phyloP scores from a whole-genome alignment of 2,797 vertebrate genomes.

The Pipistrellus kuhlii region DNA sequence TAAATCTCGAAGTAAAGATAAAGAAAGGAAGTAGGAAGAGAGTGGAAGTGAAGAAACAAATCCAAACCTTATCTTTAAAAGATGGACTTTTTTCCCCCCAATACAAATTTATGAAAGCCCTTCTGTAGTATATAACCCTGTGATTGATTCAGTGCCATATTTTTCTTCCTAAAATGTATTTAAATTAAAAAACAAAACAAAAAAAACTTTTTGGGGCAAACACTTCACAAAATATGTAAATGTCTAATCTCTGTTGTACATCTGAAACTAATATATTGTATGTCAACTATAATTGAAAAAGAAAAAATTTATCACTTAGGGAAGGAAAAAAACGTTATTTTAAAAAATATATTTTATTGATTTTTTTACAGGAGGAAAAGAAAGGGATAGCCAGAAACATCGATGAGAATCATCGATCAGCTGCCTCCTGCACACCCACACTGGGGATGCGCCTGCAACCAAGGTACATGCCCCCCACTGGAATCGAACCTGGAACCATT shows the following conservation, averaged over 20 bases:
- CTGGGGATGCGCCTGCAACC: no score
- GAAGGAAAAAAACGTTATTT: background rate
- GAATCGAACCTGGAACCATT: no score
- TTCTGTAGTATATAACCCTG: background rate
- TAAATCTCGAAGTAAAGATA: slow-evolving; percentile 28
- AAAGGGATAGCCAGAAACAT: no score
- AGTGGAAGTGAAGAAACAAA: background rate
- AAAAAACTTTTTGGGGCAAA: background rate
- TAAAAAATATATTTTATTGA: no score
- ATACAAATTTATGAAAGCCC: background rate
- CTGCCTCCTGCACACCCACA: no score
- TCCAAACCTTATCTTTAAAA: slow-evolving; percentile 8
- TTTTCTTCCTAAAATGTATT: slow-evolving; percentile 38
- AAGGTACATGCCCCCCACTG: no score
- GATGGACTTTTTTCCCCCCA: background rate
- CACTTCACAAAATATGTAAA: background rate
- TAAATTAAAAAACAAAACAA: background rate
- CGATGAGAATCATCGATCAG: no score
- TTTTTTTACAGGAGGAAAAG: no score
- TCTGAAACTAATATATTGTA: background rate
- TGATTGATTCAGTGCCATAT: slow-evolving; percentile 13
- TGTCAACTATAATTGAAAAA: background rate
- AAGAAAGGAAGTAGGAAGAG: background rate
- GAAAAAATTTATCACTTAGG: background rate
- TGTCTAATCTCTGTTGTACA: background rate